A percentile compares a stretch with the other conserved stretches of the same genome.
Conservation (phyloP, 1,140 invertebrate genomes). For the Zelostemma sp. region DNA sequence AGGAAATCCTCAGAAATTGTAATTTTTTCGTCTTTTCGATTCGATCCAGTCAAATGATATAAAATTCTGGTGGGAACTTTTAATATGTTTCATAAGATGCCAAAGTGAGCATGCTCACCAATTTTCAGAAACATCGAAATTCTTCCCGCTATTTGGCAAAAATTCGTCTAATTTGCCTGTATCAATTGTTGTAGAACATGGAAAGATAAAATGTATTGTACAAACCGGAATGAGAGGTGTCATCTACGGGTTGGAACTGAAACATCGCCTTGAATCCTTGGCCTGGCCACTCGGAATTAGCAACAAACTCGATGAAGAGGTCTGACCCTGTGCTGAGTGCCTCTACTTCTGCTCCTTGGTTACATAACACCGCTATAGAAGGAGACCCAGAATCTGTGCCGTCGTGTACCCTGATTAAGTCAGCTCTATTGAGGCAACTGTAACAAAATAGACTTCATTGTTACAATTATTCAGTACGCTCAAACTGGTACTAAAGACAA, state of each 20-base stretch:
- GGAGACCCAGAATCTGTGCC: slow-evolving; percentile 76
- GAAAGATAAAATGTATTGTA: no score
- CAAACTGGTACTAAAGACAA: no score
- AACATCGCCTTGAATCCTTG: slow-evolving; percentile 89
- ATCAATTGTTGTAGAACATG: no score
- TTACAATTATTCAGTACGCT: slow-evolving; percentile 14
- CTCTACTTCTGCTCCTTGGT: slow-evolving; percentile 80
- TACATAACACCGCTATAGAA: slow-evolving; percentile 85
- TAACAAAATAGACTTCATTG: slow-evolving; percentile 60
- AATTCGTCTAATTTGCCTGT: no score
- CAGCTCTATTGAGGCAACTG: slow-evolving; percentile 85
- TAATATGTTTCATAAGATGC: no score
- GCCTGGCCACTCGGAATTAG: slow-evolving; percentile 83
- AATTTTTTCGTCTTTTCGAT: no score
- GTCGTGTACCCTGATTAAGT: slow-evolving; percentile 85
- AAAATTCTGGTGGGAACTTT: no score
- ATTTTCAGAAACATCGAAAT: no score
- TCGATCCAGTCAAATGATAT: no score
- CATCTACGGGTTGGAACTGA: slow-evolving; percentile 79
- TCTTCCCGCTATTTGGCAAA: no score
- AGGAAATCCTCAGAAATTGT: no score
- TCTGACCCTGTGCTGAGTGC: slow-evolving; percentile 84
- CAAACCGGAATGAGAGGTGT: slow-evolving; percentile 70
- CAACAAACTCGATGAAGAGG: slow-evolving; percentile 85
- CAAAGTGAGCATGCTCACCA: no score